Base-by-base conservation (phyloP, 2,797 vertebrate species). In the Poecile montanus region DNA sequence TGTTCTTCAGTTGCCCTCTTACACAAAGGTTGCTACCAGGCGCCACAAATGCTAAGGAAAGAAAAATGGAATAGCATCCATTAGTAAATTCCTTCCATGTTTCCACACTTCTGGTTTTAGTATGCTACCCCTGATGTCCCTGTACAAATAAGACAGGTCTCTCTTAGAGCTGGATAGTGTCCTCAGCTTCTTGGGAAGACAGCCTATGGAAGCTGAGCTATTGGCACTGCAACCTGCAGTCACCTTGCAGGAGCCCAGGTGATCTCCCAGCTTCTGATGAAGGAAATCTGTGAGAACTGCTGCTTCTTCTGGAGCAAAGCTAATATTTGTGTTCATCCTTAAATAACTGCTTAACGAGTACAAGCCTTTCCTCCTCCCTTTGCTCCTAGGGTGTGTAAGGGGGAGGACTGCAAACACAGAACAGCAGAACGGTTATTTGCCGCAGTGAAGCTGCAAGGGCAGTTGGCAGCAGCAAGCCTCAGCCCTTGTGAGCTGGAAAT, bases 381-480 rank as follows among this genome's bases (percentile, higher is more conserved):
- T 4, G 4, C 30, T 63, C 29, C 32, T 23, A 11, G 63, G 38
- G 23, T 0, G 0, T 2, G 3, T 71, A 61, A 68, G 1, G 13
- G 54, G 40, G 19, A 81, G 30, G 27, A 13, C 1, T 60, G 54
- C 4, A 4, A 77, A 13, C 7, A 4, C n/a, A n/a, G 15, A 61
- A 8, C 23, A 11, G 29, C 47, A 62, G 62, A 44, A 32, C 17
- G 76, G 22, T 36, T 36, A 5, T 73, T 67, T 88, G 80, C 62
- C 1, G 0, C 36, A 16, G 81, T 13, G 32, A 73, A 79, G 40
- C 67, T 51, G 51, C 2, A 5, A 54, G 54, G 40, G 30, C 48
- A 7, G 14, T 5, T 77, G 88, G 83, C 73, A 90, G 73, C 16
- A 2, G 53, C 45, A 67, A 58, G 30, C 30, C 48, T 63, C 4